phyloP scores from a whole-genome alignment of 2,888 invertebrate genomes.

The Pandemis cinnamomeana region DNA sequence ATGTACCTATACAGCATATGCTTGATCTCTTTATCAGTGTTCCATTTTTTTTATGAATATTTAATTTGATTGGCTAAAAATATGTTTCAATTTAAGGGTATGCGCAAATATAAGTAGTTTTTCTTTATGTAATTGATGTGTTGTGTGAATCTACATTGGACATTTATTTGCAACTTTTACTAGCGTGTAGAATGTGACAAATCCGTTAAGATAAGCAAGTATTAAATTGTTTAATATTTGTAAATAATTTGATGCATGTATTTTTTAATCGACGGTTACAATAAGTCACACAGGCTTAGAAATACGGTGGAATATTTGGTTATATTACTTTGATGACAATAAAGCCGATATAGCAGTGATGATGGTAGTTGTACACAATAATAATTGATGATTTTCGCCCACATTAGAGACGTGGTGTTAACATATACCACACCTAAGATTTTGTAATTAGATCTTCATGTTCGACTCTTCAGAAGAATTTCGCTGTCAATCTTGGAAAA shows the following conservation, averaged over 20 bases:
- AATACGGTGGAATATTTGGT: background rate
- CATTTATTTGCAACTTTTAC: slow-evolving; percentile 23
- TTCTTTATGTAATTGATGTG: slow-evolving; percentile 47
- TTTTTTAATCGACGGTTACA: background rate
- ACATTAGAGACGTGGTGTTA: too few species aligned
- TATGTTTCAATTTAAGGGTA: slow-evolving; percentile 9
- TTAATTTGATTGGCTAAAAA: slow-evolving; percentile 26
- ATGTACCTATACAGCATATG: background rate
- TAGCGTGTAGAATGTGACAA: background rate
- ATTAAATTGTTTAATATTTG: background rate
- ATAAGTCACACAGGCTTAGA: background rate
- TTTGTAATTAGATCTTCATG: background rate
- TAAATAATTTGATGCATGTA: background rate
- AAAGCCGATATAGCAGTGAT: too few species aligned
- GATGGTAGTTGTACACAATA: background rate
- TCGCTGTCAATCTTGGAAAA: background rate
- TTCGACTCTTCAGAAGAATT: background rate
- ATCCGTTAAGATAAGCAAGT: background rate
- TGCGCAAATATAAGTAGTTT: slow-evolving; percentile 35
- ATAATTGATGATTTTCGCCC: background rate
- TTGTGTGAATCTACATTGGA: slow-evolving; percentile 3
- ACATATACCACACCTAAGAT: too few species aligned
- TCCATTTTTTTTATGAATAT: background rate
- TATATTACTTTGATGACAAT: background rate
- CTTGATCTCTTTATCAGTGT: slow-evolving; percentile 10